phyloP scores from a whole-genome alignment of 2,888 invertebrate species.

The Drosophila austrosaltans region DNA sequence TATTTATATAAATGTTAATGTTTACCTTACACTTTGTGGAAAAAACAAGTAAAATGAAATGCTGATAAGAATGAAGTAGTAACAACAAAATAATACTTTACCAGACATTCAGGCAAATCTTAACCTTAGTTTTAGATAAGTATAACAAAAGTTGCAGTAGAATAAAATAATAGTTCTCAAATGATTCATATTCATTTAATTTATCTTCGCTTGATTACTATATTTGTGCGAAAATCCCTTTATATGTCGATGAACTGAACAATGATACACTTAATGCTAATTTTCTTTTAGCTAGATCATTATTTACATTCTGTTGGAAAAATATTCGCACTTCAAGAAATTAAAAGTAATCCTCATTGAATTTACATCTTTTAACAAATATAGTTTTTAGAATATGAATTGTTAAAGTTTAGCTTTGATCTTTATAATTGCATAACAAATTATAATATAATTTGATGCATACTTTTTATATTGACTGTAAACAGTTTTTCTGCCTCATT shows the following conservation, averaged over 20 bases:
- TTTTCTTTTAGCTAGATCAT: not conserved
- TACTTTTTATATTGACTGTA: conserved; percentile 11
- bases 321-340: not conserved
- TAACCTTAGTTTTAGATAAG: not conserved
- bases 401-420: not conserved
- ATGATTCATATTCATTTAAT: not conserved
- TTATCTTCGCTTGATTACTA: not conserved
- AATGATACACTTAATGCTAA: conserved; percentile 1
- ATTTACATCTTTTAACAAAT: not conserved
- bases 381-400: not conserved
- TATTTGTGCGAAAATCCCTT: not conserved
- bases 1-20: conserved; percentile 28
- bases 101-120: conserved; percentile 46
- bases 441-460: not conserved
- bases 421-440: not conserved
- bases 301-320: not conserved
- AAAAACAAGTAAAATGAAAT: conserved; percentile 24
- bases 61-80: conserved; percentile 40
- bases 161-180: not conserved
- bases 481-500: conserved; percentile 18
- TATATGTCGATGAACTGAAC: not conserved
- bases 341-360: not conserved
- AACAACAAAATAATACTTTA: conserved; percentile 20
- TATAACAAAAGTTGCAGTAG: not conserved
- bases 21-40: conserved; percentile 44